A percentile compares a stretch with the other conserved stretches of the same genome.
Conservation (phyloP, 2,888 invertebrate species). For the Drosophila yooni region DNA sequence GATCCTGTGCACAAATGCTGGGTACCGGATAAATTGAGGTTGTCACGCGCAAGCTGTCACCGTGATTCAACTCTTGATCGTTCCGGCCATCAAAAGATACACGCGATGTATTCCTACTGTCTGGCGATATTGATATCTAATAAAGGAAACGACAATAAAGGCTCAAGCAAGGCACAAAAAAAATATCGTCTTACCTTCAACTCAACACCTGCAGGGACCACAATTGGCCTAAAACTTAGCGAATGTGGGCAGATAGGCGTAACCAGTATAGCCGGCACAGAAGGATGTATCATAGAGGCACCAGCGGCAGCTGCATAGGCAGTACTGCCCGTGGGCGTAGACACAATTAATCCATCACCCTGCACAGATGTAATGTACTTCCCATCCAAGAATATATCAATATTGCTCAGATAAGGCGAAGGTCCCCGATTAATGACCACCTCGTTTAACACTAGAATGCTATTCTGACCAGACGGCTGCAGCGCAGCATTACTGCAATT, state of each 20-base stretch:
- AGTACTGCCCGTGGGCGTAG: conserved; percentile 98
- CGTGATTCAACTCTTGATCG: conserved; percentile 96
- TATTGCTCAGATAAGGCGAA: conserved; percentile 96
- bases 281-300: conserved; percentile 99
- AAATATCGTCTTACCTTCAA: conserved; percentile 91
- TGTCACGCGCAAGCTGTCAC: conserved; percentile 97
- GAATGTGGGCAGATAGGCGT: conserved; percentile 99
- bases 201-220: conserved; percentile 98
- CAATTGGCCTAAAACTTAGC: conserved; percentile 97
- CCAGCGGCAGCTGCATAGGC: conserved; percentile 98
- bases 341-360: conserved; percentile 96
- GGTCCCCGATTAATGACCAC: conserved; percentile 98
- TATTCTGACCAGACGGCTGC: conserved; percentile 27
- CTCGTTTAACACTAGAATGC: conserved; percentile 93
- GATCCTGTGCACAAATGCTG: conserved; percentile 97
- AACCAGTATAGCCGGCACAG: conserved; percentile 98
- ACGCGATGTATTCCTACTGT: conserved; percentile 97
- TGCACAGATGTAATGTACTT: conserved; percentile 98
- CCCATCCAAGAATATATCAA: conserved; percentile 97
- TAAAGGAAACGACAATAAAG: conserved; percentile 78
- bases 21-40: conserved; percentile 98
- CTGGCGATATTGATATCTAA: conserved; percentile 94
- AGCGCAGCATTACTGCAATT: conserved; percentile 15
- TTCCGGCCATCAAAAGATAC: conserved; percentile 98
- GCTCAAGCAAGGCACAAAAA: conserved; percentile 86